Evolutionary conservation across 2,888 invertebrate species (phyloP).

Genomic region (Nephrocerus scutellatus): DNA sequence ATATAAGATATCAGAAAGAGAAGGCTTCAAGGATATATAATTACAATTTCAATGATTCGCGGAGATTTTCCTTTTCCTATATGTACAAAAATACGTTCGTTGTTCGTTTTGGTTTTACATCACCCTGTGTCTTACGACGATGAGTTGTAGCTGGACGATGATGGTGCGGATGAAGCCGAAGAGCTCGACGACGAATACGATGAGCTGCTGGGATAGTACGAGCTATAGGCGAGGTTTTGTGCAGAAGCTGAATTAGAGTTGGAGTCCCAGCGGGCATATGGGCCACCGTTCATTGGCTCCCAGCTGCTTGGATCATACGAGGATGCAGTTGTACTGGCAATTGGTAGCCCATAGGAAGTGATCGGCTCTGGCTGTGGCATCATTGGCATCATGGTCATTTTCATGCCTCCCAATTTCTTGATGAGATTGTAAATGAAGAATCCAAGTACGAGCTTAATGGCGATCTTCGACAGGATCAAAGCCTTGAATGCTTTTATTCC

Average conservation of each 20-base stretch:
- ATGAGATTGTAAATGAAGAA: slow-evolving; percentile 73
- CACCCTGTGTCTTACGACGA: slow-evolving; percentile 28
- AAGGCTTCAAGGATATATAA: no score
- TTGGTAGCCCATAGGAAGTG: slow-evolving; percentile 63
- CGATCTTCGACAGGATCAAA: slow-evolving; percentile 74
- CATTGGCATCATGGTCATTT: slow-evolving; percentile 61
- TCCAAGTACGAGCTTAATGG: slow-evolving; percentile 71
- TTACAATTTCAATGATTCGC: no score
- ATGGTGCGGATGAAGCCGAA: slow-evolving; percentile 30
- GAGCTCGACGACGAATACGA: slow-evolving; percentile 52
- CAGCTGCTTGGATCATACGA: slow-evolving; percentile 62
- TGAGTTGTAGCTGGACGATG: slow-evolving; percentile 35
- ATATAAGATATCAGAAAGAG: no score
- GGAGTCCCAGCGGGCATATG: slow-evolving; percentile 72
- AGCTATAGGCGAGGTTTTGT: slow-evolving; percentile 63
- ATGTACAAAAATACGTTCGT: slow-evolving; percentile 22
- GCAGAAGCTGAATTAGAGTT: slow-evolving; percentile 46
- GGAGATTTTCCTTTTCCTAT: slow-evolving; percentile 25
- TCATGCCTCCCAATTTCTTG: slow-evolving; percentile 74
- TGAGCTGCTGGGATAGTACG: slow-evolving; percentile 62
- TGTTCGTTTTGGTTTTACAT: no score
- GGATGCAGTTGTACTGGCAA: slow-evolving; percentile 57
- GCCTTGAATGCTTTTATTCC: slow-evolving; percentile 79
- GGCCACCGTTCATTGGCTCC: slow-evolving; percentile 66
- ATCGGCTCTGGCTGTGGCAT: slow-evolving; percentile 53